Base-by-base conservation (phyloP, 2,888 invertebrate species). In the Caenorhabditis afra region DNA sequence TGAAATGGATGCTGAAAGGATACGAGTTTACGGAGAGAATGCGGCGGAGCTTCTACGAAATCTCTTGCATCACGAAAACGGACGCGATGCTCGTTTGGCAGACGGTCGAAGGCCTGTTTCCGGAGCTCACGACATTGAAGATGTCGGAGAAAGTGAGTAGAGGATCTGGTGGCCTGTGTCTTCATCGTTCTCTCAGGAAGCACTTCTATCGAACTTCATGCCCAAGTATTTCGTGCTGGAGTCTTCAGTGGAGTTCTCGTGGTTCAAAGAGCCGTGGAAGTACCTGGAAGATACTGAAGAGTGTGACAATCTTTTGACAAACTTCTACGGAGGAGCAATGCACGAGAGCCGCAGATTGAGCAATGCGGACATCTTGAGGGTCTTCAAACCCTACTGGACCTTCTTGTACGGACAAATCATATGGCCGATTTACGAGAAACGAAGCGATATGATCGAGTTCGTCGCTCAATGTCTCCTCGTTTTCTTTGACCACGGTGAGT, bases 1-100 rank as follows among this genome's bases (percentile, higher is more conserved):
- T 1, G 7, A 10, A 2, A 3, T 37, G 8, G 20, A 20, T 22
- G 12, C 20, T 20, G 53, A 53, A 37, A 49, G 70, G 16, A 61
- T 37, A 47, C 14, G 12, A 8, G 53, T 70, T 12, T 70, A 70
- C 16, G 70, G 70, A 16, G 70, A 53, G 12, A 16, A 37, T 20
- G 23, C 52, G 22, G 8, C 16, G 61, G 12, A 70, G 35, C 12
- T 70, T 61, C 12, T 53, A 18, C 16, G 53, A 70, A 39, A 7
- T 70, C 1, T 70, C 70, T 0, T 53, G 45, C 37, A 7, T 20
- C 7, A 44, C 61, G 0, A 61, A 45, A 45, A 0, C 14, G 8
- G 70, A 70, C 22, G n/a, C 53, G 1, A 44, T n/a, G n/a, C 14
- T 70, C 3, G 8, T 70, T 2, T 70, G 61, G 70, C 41, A 39